phyloP scores from a whole-genome alignment of 2,797 vertebrate genomes.

The Crocodylus rhombifer region DNA sequence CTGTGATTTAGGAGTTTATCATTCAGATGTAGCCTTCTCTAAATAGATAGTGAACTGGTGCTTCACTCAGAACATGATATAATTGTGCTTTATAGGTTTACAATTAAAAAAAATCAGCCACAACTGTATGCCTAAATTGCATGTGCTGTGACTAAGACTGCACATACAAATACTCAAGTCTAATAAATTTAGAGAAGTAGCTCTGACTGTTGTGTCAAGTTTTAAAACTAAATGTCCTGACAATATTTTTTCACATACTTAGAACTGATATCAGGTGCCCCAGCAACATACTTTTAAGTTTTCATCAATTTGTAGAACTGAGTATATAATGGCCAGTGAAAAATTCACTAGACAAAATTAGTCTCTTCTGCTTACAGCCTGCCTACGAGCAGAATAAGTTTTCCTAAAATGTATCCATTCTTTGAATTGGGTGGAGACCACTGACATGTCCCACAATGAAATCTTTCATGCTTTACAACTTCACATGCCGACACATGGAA shows the following conservation, averaged over 20 bases:
- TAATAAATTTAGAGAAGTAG: constrained; percentile 51
- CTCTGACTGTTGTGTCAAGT: constrained; percentile 39
- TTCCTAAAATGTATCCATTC: constrained; percentile 69
- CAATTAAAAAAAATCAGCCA: constrained; percentile 28
- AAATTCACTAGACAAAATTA: constrained; percentile 75
- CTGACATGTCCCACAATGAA: constrained; percentile 65
- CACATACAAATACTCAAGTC: constrained; percentile 42
- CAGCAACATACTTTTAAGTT: constrained; percentile 73
- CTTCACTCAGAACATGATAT: constrained; percentile 34
- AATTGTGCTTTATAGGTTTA: constrained; percentile 54
- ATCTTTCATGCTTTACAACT: constrained; percentile 46
- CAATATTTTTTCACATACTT: constrained; percentile 55
- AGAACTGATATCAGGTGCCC: constrained; percentile 65
- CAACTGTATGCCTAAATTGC: constrained; percentile 49
- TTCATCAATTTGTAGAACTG: constrained; percentile 70
- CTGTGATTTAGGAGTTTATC: constrained; percentile 66
- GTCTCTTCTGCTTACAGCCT: constrained; percentile 64
- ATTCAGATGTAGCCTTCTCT: constrained; percentile 68
- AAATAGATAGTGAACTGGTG: constrained; percentile 64
- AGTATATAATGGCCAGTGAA: constrained; percentile 76
- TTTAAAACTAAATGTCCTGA: constrained; percentile 48
- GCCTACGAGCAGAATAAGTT: constrained; percentile 70
- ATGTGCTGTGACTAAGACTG: constrained; percentile 32
- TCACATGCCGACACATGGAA: neutral
- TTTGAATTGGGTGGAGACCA: constrained; percentile 69